Conservation (phyloP, 2,797 vertebrate genomes). For the Ambastaia sidthimunki region DNA sequence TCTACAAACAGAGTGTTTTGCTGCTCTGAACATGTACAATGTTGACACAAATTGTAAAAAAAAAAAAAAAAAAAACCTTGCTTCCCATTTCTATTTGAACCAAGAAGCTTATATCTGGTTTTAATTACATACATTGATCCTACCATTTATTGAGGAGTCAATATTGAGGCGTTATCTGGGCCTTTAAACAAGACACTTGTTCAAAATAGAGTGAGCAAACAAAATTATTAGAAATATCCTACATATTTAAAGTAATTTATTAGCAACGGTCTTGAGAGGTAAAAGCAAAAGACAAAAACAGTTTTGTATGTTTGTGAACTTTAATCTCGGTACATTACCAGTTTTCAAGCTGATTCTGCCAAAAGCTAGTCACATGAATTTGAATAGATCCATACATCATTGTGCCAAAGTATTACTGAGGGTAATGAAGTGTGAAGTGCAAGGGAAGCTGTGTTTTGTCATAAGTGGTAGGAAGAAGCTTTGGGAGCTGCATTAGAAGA, state of each 20-base stretch:
- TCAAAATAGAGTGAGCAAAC: no score
- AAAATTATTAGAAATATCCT: not conserved
- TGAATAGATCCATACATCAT: slow-evolving; percentile 78
- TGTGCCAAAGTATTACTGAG: slow-evolving; percentile 77
- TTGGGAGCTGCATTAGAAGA: slow-evolving; percentile 66
- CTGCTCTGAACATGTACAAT: no score
- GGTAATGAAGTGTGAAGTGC: slow-evolving; percentile 79
- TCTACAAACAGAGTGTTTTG: no score
- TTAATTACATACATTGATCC: no score
- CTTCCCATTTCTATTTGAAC: no score
- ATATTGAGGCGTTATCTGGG: no score
- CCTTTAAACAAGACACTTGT: no score
- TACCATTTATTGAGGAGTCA: no score
- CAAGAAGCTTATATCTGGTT: no score
- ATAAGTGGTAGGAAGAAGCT: slow-evolving; percentile 71
- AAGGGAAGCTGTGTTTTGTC: slow-evolving; percentile 77
- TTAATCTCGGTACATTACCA: slow-evolving; percentile 64
- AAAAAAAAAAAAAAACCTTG: no score
- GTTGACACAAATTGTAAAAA: no score
- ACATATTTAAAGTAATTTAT: not conserved
- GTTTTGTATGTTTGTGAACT: slow-evolving; percentile 61
- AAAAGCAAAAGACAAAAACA: not conserved
- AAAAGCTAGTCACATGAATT: slow-evolving; percentile 71
- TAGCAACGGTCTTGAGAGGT: not conserved
- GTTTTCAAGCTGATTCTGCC: slow-evolving; percentile 68